Evolutionary conservation across 1,140 invertebrate species (phyloP), one percentile per base, ranked within the genome.

Genomic region (Venturia canescens): DNA sequence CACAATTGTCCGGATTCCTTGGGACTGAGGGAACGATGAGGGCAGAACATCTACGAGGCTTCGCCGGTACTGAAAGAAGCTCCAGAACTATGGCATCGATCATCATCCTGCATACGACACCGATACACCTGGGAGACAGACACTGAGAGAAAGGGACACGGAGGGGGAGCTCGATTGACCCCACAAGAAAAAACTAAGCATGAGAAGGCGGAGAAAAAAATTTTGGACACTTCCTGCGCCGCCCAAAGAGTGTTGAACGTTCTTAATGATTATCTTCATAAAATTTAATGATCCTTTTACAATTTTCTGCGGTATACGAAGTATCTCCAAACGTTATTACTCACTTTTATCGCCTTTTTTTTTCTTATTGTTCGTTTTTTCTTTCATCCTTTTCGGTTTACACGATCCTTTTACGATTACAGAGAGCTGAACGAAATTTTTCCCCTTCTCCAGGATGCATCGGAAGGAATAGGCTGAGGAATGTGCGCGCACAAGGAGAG

Each of bases 61-160:
- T 66, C 60, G 11, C 27, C 21, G n/a, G 4, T 57, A 18, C 23
- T 66, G 6, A 66, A 15, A 66, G 60, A 66, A 66, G 60, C 60
- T 66, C 60, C 2, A 66, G 60, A 66, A 66, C 23, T 66, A 27
- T 27, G 23, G 26, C 27, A 66, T 66, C 60, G 60, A 66, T 66
- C 11, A 18, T 26, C 53, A 57, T 57, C 7, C 5, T 23, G 53
- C 53, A 66, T 66, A 13, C 3, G 23, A 66, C 3, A 57, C 53
- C 16, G 13, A 57, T 57, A 57, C 27, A 44, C 38, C 7, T 27
- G 60, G 9, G 15, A 15, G 4, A 66, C 6, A 27, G 60, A 66
- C 1, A 66, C 1, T 1, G 27, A 66, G 23, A 66, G 21, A 57
- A 18, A n/a, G 21, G 21, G 18, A 57, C 1, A 44, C 1, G 11